Conservation (phyloP, 2,113 vertebrate genomes). For the Cariama cristata region DNA sequence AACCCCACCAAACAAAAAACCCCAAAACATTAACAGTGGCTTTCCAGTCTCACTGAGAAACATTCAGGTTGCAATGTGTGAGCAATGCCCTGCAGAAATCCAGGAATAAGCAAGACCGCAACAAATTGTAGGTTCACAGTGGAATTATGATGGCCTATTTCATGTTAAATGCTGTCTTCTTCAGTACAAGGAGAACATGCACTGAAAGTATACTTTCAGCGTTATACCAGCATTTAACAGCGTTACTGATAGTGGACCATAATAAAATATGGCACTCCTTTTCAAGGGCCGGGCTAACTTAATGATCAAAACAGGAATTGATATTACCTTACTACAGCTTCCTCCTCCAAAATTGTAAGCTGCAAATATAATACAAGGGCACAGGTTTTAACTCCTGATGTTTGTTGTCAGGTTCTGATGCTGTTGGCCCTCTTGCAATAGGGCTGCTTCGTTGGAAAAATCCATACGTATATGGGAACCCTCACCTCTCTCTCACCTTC, state of each 20-base stretch:
- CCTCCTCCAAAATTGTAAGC: neutral
- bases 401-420: slow-evolving; percentile 76
- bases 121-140: neutral
- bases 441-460: slow-evolving; percentile 88
- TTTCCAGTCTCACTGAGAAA: neutral
- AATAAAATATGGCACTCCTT: neutral
- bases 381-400: neutral
- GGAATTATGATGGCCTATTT: neutral
- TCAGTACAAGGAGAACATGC: neutral
- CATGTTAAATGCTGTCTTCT: neutral
- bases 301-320: neutral
- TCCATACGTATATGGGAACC: slow-evolving; percentile 61
- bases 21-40: no score
- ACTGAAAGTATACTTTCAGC: neutral
- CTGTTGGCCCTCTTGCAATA: slow-evolving; percentile 80
- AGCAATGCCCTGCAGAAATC: neutral
- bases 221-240: neutral
- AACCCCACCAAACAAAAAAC: no score
- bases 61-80: neutral
- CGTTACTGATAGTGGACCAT: neutral
- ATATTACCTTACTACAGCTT: neutral
- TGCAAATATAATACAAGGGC: neutral
- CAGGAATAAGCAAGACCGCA: neutral
- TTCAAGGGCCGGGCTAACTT: neutral
- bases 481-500: slow-evolving; percentile 60